A percentile compares a stretch with the other conserved stretches of the same genome.
These are phyloP conservation scores for Boulengeromyrus knoepffleri DNA, from an alignment of 2,113 vertebrate species.

Conservation along the genomic window DNA sequence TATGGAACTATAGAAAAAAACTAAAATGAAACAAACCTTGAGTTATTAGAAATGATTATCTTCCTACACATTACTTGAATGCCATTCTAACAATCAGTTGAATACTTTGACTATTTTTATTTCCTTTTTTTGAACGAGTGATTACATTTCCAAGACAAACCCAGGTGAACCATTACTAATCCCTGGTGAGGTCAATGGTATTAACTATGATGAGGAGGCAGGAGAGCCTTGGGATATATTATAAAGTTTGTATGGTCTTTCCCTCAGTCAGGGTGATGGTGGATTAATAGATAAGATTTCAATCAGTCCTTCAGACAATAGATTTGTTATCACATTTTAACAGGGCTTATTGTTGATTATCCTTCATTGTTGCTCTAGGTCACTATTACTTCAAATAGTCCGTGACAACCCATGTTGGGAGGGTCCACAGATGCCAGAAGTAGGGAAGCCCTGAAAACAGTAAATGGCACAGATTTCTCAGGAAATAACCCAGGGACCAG, in stretches of 20 bases:
- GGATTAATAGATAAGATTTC: constrained; percentile 19
- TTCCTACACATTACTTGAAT: not conserved
- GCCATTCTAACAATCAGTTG: not conserved
- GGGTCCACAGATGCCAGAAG: not conserved
- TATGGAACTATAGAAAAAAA: not conserved
- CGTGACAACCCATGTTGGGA: not conserved
- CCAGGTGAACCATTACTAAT: constrained; percentile 24
- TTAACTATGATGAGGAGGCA: constrained; percentile 33
- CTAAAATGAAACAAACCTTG: not conserved
- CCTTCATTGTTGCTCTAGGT: not conserved
- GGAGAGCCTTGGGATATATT: constrained; percentile 13
- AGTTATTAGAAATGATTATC: not conserved
- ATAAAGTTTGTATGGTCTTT: not conserved
- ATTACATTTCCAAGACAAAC: constrained; percentile 18
- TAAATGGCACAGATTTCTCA: not conserved
- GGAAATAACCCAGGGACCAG: not conserved
- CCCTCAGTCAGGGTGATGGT: constrained; percentile 7
- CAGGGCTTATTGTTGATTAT: not conserved
- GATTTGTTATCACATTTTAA: constrained; percentile 13
- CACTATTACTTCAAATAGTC: not conserved
- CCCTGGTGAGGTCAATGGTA: constrained; percentile 24
- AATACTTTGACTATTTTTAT: constrained; percentile 20
- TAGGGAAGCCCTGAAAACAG: not conserved
- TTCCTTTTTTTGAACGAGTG: constrained; percentile 8
- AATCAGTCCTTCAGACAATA: constrained; percentile 16